Evolutionary conservation across 2,797 vertebrate species (phyloP), one percentile per base, ranked within the genome.

Genomic region (Lophius americanus): DNA sequence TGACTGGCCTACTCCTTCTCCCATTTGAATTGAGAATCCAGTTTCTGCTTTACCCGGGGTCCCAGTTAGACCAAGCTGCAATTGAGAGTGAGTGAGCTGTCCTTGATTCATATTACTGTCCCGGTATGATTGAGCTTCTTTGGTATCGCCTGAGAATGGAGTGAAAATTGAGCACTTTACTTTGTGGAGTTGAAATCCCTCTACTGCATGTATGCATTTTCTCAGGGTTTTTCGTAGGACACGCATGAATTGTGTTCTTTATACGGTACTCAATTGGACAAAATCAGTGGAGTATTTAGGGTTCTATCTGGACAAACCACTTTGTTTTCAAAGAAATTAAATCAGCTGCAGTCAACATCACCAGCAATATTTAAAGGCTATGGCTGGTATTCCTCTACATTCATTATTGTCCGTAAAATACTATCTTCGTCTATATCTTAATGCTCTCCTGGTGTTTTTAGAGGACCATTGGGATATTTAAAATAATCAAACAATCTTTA

Each of bases 41-140:
- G 88, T 89, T 89, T 91, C 84, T 78, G 87, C 77, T 82, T 82
- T 78, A 86, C 83, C 85, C 84, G 68, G 75, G 85, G 89, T 91
- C 91, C 90, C 88, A 91, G 89, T 92, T 90, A 91, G 88, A 89
- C 89, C 88, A 70, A 88, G 83, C 81, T 86, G 88, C 89, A 91
- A 93, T 94, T 93, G 92, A 93, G 92, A 93, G 90, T 91, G 92
- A 93, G 92, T 93, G 92, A 94, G 92, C 92, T 93, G 92, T 93
- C 92, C 92, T 93, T 94, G 92, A 90, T 92, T 88, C 88, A 81
- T 91, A 92, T 94, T 91, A 92, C 91, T 90, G 89, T 92, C 87
- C 86, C 81, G 57, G 75, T 86, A 92, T 94, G 93, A 94, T 94
- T 92, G 92, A 94, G 91, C 88, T 93, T 84, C 91, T 92, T 86